Conservation (phyloP, 2,113 vertebrate genomes). For the Leucoraja erinaceus region DNA sequence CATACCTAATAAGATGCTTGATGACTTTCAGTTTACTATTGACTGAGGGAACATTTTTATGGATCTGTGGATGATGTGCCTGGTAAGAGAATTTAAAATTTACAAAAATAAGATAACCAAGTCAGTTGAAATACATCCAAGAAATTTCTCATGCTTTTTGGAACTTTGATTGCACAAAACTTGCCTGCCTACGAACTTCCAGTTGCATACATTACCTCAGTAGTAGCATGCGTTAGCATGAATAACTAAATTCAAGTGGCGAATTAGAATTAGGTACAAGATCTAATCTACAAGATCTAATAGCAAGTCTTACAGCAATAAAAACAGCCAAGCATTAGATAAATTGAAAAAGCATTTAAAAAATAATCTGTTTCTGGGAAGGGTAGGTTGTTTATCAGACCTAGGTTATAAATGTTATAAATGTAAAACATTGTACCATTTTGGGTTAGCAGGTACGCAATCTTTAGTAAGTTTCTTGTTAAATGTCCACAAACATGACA, state of each 20-base stretch:
- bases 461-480: not conserved
- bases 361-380: not conserved
- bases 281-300: not conserved
- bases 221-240: not conserved
- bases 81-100: slow-evolving; percentile 45
- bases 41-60: slow-evolving; percentile 88
- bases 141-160: not conserved
- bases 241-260: too few relatives aligned
- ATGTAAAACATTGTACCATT: not conserved
- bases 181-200: too few relatives aligned
- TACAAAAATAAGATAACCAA: not conserved
- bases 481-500: not conserved
- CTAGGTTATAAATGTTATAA: not conserved
- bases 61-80: slow-evolving; percentile 70
- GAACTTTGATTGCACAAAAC: too few relatives aligned
- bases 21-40: slow-evolving; percentile 78
- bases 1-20: slow-evolving; percentile 89
- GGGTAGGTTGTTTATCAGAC: not conserved
- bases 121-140: not conserved
- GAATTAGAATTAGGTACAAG: not conserved
- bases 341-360: not conserved
- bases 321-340: not conserved
- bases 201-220: not conserved
- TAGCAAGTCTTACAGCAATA: too few relatives aligned
- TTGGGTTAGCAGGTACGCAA: not conserved